Percentiles rank a stretch among this genome's conserved stretches.
These are phyloP conservation scores for Aleiodes alternator DNA, from an alignment of 2,888 invertebrate genomes.

Conservation along the genomic window DNA sequence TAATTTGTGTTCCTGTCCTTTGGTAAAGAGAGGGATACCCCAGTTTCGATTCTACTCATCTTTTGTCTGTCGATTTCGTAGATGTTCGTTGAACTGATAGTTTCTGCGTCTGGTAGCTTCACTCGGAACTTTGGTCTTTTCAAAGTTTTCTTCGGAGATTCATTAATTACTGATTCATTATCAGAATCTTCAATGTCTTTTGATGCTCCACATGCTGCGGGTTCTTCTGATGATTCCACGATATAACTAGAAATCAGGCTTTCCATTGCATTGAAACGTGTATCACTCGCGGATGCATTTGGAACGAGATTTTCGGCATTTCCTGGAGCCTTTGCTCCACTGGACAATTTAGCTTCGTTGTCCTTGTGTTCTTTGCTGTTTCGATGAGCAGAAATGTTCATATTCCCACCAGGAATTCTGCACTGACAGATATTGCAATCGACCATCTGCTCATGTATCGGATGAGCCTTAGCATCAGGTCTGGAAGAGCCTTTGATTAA, in stretches of 20 bases:
- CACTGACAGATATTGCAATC: too few relatives aligned
- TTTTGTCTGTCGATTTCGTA: constrained; percentile 46
- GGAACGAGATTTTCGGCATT: neutral
- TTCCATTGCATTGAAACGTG: neutral
- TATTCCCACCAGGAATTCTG: too few relatives aligned
- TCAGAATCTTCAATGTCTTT: neutral
- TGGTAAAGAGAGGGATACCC: constrained; percentile 29
- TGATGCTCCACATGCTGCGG: neutral
- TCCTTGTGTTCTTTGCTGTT: neutral
- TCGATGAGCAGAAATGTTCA: neutral
- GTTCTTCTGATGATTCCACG: neutral
- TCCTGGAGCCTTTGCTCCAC: neutral
- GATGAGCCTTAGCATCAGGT: too few relatives aligned
- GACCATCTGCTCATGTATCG: too few relatives aligned
- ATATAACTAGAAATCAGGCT: too few relatives aligned
- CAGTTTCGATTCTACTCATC: constrained; percentile 6
- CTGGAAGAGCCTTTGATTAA: too few relatives aligned
- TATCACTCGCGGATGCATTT: neutral
- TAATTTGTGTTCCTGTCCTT: constrained; percentile 41
- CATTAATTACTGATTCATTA: neutral
- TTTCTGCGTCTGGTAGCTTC: neutral
- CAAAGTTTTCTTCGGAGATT: neutral
- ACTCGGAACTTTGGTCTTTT: neutral
- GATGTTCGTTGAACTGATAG: constrained; percentile 26
- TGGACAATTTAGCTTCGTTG: neutral